Evolutionary conservation across 2,888 invertebrate species (phyloP).

Genomic region (Iphiclides podalirius): DNA sequence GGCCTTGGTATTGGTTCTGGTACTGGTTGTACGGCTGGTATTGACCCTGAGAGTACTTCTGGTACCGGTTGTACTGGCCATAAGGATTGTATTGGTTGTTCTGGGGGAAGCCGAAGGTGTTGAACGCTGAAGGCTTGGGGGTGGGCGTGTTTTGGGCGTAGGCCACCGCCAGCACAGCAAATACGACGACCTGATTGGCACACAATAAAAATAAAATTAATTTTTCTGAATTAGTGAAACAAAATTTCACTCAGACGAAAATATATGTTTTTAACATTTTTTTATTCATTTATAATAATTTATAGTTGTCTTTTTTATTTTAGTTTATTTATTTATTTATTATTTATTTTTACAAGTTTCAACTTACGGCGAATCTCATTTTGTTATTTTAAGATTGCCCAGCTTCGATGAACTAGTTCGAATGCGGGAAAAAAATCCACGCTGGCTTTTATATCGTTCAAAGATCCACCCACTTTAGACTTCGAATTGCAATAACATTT

Average conservation of each 20-base stretch:
- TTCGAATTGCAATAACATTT: conserved; percentile 64
- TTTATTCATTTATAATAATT: no score
- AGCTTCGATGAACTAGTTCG: conserved; percentile 69
- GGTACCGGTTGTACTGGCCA: conserved; percentile 26
- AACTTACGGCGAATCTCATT: conserved; percentile 68
- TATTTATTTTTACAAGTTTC: conserved; percentile 1
- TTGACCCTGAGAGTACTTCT: conserved; percentile 22
- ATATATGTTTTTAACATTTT: no score
- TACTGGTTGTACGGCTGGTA: conserved; percentile 23
- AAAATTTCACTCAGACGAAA: no score
- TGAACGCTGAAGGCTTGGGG: conserved; percentile 24
- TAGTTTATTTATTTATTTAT: no score
- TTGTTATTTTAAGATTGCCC: conserved; percentile 39
- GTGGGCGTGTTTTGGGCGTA: conserved; percentile 44
- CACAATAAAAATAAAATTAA: no score
- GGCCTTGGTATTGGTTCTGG: conserved; percentile 24
- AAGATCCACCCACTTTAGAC: conserved; percentile 64
- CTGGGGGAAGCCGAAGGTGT: conserved; percentile 22
- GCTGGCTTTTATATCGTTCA: conserved; percentile 65
- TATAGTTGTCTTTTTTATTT: no score
- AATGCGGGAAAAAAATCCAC: conserved; percentile 66
- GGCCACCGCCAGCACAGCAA: conserved; percentile 54
- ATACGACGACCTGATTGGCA: conserved; percentile 35
- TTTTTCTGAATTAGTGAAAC: no score
- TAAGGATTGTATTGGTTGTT: conserved; percentile 24